Conservation (phyloP, 2,888 invertebrate genomes). For the Diploptera punctata region DNA sequence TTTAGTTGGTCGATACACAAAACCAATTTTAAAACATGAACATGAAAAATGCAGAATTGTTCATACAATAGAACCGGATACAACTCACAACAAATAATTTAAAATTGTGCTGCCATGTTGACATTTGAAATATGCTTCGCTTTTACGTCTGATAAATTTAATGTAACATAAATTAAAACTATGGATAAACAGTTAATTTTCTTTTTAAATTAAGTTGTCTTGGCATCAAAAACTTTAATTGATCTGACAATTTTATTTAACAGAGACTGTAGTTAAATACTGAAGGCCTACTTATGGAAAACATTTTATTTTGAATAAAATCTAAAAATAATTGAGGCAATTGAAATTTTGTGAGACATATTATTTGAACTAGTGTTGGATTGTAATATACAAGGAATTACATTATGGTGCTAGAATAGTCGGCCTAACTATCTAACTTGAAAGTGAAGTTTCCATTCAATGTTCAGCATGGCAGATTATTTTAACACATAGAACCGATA, state of each 20-base stretch:
- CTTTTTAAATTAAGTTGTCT: too few relatives aligned
- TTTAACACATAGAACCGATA: conserved; percentile 1
- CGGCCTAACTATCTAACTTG: conserved; percentile 3
- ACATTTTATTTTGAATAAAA: too few relatives aligned
- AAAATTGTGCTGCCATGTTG: conserved; percentile 1
- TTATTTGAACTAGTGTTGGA: too few relatives aligned
- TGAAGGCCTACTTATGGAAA: too few relatives aligned
- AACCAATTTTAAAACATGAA: conserved; percentile 29
- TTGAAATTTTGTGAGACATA: too few relatives aligned
- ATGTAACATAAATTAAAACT: too few relatives aligned
- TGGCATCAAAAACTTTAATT: too few relatives aligned
- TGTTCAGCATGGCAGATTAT: conserved; percentile 16
- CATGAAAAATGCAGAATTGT: conserved; percentile 17
- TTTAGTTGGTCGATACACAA: conserved; percentile 40
- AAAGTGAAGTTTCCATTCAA: not conserved
- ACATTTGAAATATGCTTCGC: not conserved
- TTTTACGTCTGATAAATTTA: conserved; percentile 1
- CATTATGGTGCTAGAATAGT: not conserved
- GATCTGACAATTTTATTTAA: too few relatives aligned
- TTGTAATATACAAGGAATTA: too few relatives aligned
- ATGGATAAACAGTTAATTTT: too few relatives aligned
- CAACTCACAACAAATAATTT: conserved; percentile 13
- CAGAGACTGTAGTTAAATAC: too few relatives aligned
- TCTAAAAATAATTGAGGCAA: too few relatives aligned
- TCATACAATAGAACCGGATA: conserved; percentile 7